These are phyloP conservation scores for Epirrhoe alternata DNA, from an alignment of 2,888 invertebrate species.

Conservation along the genomic window DNA sequence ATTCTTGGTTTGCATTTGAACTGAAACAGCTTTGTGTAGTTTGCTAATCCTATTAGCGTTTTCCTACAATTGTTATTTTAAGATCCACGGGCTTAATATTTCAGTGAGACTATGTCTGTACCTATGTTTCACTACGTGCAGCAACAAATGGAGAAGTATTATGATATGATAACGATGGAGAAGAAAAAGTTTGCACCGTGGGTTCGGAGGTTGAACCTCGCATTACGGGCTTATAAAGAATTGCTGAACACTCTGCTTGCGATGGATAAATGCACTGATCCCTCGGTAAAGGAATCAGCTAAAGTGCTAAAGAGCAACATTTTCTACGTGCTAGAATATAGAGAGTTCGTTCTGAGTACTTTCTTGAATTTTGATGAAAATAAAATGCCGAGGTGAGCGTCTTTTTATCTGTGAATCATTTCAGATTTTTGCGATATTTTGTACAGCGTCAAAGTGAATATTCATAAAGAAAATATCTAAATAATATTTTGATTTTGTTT, in stretches of 20 bases:
- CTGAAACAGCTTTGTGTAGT: conserved; percentile 21
- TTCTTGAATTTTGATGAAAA: conserved; percentile 93
- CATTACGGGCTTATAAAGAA: conserved; percentile 92
- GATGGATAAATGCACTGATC: conserved; percentile 92
- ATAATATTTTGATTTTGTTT: no score
- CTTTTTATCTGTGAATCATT: conserved; percentile 35
- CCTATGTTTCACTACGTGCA: conserved; percentile 97
- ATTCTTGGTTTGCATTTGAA: conserved; percentile 26
- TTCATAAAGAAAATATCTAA: no score
- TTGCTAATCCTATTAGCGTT: conserved; percentile 28
- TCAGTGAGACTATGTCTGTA: conserved; percentile 96
- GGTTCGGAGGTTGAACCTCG: conserved; percentile 94
- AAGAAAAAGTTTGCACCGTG: conserved; percentile 93
- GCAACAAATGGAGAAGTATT: conserved; percentile 94
- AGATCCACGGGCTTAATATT: conserved; percentile 49
- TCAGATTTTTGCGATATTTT: not conserved
- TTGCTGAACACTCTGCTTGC: conserved; percentile 91
- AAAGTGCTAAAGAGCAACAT: conserved; percentile 95
- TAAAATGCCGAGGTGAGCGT: conserved; percentile 91
- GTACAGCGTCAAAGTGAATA: no score
- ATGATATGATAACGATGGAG: conserved; percentile 93
- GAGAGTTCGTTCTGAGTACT: conserved; percentile 94
- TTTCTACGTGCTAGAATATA: conserved; percentile 97
- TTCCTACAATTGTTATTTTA: conserved; percentile 17
- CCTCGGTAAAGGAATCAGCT: conserved; percentile 90